Base-by-base conservation (phyloP, 2,113 vertebrate species). In the Galemys pyrenaicus region DNA sequence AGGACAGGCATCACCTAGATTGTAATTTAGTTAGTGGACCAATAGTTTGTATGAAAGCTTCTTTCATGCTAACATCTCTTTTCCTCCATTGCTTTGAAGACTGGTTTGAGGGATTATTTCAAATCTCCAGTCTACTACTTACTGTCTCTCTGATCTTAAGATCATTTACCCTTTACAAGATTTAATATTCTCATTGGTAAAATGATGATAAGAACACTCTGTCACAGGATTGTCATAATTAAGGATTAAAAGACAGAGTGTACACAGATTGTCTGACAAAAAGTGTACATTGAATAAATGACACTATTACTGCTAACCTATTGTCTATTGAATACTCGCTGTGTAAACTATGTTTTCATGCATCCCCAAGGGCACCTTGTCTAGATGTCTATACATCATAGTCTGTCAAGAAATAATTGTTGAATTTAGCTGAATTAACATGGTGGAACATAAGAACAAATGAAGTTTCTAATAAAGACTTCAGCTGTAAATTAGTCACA, bases 121-220 rank as follows among this genome's bases (percentile, higher is more conserved):
- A 67, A 54, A 79, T 73, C 56, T 88, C 74, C 77, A 20, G 60
- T 74, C 49, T 46, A 41, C 56, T 15, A 54, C 35, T 92, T 71
- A 54, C 6, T 73, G 58, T n/a, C 22, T 85, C 92, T 92, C 58
- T 87, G 74, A 80, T 74, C 58, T 67, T 74, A 83, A 78, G 49
- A 87, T 17, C 15, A 30, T 41, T 68, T 73, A 60, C 28, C 15
- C 15, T 88, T 54, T 46, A 30, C 3, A 81, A 88, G 24, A 46
- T 20, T 51, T 87, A 41, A 4, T 54, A 54, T 75, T 78, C 32
- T 85, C 39, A 70, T 7, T 60, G 73, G 39, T 39, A 74, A 89
- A 35, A 51, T 56, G 12, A n/a, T 82, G 35, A 24, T 56, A 80
- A 84, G 41, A 56, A 54, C 62, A 46, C 19, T 85, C 46, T 10